Evolutionary conservation across 2,113 vertebrate species (phyloP).

Genomic region (Leucopsar rothschildi): DNA sequence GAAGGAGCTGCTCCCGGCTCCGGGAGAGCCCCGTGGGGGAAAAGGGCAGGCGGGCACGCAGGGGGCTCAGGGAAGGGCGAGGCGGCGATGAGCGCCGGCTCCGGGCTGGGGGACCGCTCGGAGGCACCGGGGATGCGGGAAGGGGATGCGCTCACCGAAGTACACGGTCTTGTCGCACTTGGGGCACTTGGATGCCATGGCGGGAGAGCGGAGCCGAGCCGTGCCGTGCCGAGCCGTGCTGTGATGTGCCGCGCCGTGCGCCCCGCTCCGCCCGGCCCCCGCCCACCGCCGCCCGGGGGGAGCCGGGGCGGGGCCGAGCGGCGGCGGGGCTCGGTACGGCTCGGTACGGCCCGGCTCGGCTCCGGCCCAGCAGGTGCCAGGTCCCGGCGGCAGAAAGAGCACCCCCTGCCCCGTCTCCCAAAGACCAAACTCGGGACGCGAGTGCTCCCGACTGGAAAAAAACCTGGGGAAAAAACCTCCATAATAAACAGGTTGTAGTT

Average conservation of each 20-base stretch:
- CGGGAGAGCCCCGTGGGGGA: neutral
- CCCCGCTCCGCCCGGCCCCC: constrained; percentile 11
- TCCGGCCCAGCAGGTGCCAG: neutral
- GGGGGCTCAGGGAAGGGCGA: neutral
- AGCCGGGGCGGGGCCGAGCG: constrained; percentile 19
- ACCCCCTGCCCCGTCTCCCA: neutral
- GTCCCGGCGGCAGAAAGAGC: neutral
- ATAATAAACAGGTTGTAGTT: neutral
- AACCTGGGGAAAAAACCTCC: neutral
- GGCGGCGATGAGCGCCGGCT: neutral
- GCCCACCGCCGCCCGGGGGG: neutral
- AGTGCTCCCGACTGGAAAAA: neutral
- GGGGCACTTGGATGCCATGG: constrained; percentile 92
- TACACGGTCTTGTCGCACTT: constrained; percentile 96
- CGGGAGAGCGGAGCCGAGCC: neutral
- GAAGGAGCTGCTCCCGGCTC: neutral
- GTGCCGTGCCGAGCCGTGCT: neutral
- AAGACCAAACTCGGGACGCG: neutral
- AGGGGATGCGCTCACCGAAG: constrained; percentile 81
- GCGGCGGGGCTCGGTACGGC: neutral
- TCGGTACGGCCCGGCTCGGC: neutral
- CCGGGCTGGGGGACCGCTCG: neutral
- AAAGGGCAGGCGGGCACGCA: neutral
- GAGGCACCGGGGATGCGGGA: neutral
- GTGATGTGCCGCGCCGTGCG: neutral